Percentiles rank a stretch among this genome's conserved stretches.
Evolutionary conservation across 2,113 vertebrate genomes (phyloP).

Genomic region (Ochotona curzoniae): DNA sequence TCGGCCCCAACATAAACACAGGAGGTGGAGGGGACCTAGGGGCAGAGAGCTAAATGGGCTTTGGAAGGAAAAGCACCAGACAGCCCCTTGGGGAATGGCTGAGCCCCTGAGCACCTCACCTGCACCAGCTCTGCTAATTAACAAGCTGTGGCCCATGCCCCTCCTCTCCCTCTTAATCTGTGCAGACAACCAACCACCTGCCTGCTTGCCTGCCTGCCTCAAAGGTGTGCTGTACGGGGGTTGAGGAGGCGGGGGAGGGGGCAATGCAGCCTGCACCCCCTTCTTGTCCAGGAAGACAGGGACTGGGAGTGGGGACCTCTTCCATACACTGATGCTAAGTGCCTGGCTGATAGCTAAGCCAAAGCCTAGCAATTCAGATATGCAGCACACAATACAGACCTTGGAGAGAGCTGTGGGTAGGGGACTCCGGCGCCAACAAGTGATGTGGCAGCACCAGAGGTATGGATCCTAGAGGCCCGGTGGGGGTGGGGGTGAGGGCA

Average conservation of each 20-base stretch:
- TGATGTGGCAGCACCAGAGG: fast-evolving
- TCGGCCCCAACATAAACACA: neutral
- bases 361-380: neutral
- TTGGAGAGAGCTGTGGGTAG: too few species aligned
- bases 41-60: neutral
- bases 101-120: neutral
- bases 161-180: neutral
- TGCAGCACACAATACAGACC: neutral
- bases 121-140: neutral
- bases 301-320: neutral
- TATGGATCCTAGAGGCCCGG: neutral
- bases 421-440: neutral
- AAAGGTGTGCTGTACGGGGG: fast-evolving
- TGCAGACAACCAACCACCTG: neutral
- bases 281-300: neutral
- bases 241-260: too few species aligned
- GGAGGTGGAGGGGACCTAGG: neutral
- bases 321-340: too few species aligned
- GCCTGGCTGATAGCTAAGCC: neutral
- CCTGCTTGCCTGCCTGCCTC: neutral
- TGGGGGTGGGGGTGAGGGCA: too few species aligned
- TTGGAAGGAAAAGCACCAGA: neutral
- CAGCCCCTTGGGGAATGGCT: neutral
- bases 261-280: neutral
- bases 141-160: neutral